phyloP scores from a whole-genome alignment of 2,888 invertebrate species.

The Operophtera brumata region DNA sequence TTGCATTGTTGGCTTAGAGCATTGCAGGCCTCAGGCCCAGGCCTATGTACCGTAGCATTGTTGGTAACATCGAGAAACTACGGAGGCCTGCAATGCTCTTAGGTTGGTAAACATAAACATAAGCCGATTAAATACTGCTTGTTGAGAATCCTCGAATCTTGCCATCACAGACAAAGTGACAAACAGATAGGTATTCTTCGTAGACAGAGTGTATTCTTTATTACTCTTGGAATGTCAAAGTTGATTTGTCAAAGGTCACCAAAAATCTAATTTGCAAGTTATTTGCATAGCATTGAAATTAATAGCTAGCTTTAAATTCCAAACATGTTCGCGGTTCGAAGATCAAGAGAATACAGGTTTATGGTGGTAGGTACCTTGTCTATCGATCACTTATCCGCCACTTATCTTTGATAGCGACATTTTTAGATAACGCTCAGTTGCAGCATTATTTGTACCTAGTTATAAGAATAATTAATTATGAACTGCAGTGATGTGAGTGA shows the following conservation, averaged over 20 bases:
- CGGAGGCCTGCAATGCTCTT: too few species aligned
- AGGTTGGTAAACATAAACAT: too few species aligned
- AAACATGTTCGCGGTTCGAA: constrained; percentile 56
- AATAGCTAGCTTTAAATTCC: constrained; percentile 3
- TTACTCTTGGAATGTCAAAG: constrained; percentile 6
- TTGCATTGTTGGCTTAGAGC: too few species aligned
- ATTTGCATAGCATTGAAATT: constrained; percentile 11
- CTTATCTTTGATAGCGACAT: constrained; percentile 16
- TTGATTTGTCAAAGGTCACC: constrained; percentile 2
- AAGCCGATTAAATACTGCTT: neutral
- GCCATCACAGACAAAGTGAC: too few species aligned
- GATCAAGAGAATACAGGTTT: constrained; percentile 64
- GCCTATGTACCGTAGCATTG: too few species aligned
- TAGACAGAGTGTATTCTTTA: too few species aligned
- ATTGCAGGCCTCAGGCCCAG: too few species aligned
- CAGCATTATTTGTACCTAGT: too few species aligned
- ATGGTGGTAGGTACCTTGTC: constrained; percentile 51
- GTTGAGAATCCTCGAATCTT: too few species aligned
- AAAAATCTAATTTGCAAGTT: constrained; percentile 9
- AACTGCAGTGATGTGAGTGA: constrained; percentile 29
- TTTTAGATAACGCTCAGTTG: constrained; percentile 21
- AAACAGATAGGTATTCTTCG: too few species aligned
- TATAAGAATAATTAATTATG: constrained; percentile 23
- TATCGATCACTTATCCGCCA: constrained; percentile 17
- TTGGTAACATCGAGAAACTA: too few species aligned